Evolutionary conservation across 2,888 invertebrate genomes (phyloP).

Genomic region (Hemistola chrysoprasaria): DNA sequence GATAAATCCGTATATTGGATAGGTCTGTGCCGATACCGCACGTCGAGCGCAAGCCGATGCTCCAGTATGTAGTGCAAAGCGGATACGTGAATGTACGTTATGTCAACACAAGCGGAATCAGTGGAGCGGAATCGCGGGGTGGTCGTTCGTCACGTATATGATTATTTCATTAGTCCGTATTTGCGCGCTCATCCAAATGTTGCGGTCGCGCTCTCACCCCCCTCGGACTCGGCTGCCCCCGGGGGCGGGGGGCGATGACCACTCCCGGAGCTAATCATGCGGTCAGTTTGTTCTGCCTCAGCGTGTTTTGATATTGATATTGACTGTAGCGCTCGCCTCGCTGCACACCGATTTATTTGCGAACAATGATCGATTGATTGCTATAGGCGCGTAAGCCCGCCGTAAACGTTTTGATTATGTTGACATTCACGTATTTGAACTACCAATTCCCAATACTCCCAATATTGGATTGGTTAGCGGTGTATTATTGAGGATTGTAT

Average conservation of each 20-base stretch:
- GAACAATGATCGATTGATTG: slow-evolving; percentile 81
- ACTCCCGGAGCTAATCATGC: slow-evolving; percentile 81
- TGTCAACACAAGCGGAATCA: slow-evolving; percentile 66
- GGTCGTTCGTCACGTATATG: slow-evolving; percentile 77
- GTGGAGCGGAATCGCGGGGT: slow-evolving; percentile 57
- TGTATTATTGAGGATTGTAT: slow-evolving; percentile 34
- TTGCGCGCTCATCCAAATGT: slow-evolving; percentile 77
- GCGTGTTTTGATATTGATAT: slow-evolving; percentile 82
- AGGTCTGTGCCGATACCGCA: slow-evolving; percentile 26
- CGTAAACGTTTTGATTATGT: slow-evolving; percentile 79
- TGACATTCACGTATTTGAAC: slow-evolving; percentile 67
- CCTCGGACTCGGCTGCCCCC: slow-evolving; percentile 27
- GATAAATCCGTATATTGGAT: slow-evolving; percentile 51
- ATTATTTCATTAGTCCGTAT: slow-evolving; percentile 81
- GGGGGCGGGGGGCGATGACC: slow-evolving; percentile 65
- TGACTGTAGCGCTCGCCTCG: slow-evolving; percentile 76
- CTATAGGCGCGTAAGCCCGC: slow-evolving; percentile 67
- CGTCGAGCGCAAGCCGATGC: background rate
- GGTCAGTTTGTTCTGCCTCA: slow-evolving; percentile 82
- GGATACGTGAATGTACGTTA: slow-evolving; percentile 38
- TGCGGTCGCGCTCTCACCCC: slow-evolving; percentile 46
- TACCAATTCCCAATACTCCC: slow-evolving; percentile 51
- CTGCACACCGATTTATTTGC: slow-evolving; percentile 79
- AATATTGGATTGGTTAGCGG: slow-evolving; percentile 40
- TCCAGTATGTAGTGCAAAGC: slow-evolving; percentile 10